phyloP scores from a whole-genome alignment of 2,113 vertebrate genomes.

The Meriones unguiculatus region DNA sequence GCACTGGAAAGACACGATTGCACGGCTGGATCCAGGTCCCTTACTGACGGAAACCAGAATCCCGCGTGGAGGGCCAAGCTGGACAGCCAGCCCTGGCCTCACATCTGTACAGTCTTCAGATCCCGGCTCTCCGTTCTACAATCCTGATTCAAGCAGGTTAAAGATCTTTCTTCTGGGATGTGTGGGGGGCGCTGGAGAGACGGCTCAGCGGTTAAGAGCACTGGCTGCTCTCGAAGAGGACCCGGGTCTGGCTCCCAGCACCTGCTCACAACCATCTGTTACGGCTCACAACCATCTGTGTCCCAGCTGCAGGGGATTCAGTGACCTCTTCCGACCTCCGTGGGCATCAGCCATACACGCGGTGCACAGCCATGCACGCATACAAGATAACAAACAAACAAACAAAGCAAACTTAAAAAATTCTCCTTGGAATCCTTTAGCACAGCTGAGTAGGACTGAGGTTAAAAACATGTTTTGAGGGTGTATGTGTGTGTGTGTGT shows the following conservation, averaged over 20 bases:
- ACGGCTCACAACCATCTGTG: not conserved
- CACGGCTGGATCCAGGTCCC: slow-evolving; percentile 34
- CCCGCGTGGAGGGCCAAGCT: not conserved
- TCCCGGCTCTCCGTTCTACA: not conserved
- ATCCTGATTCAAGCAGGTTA: not conserved
- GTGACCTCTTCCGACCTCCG: not conserved
- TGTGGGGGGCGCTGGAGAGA: not conserved
- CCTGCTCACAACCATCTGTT: too few relatives aligned
- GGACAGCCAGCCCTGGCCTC: not conserved
- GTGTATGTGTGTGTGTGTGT: too few relatives aligned
- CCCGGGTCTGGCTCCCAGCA: not conserved
- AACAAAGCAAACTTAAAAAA: not conserved
- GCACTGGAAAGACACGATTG: slow-evolving; percentile 66
- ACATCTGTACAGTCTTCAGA: not conserved
- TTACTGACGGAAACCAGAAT: slow-evolving; percentile 27
- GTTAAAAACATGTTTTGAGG: not conserved
- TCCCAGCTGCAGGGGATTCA: not conserved
- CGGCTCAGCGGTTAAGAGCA: too few relatives aligned
- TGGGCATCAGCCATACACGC: not conserved
- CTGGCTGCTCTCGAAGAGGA: not conserved
- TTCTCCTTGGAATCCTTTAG: not conserved
- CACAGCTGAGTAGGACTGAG: not conserved
- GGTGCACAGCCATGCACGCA: not conserved
- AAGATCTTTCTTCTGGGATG: not conserved
- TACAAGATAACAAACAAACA: not conserved